Evolutionary conservation across 2,888 invertebrate genomes (phyloP).

Genomic region (Platypus cylindrus): DNA sequence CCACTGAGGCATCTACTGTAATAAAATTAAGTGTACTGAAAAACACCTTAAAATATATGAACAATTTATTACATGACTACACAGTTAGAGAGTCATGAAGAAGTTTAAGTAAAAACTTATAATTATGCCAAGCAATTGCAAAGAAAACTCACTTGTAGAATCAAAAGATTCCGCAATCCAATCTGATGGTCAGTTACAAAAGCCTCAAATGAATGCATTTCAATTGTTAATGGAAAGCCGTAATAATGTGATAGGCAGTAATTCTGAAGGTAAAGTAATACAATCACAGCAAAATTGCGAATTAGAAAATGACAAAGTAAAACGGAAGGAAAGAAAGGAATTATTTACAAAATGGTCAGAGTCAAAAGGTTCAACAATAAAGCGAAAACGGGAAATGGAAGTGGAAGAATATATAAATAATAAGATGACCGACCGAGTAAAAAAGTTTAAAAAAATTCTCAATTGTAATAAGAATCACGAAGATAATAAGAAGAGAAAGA

Average conservation of each 20-base stretch:
- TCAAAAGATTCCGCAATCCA: too few relatives aligned
- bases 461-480: constrained; percentile 3
- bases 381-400: constrained; percentile 43
- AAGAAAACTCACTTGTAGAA: too few relatives aligned
- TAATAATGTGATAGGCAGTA: constrained; percentile 48
- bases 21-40: too few relatives aligned
- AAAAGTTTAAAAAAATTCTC: constrained; percentile 41
- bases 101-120: too few relatives aligned
- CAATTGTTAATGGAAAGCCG: constrained; percentile 54
- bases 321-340: constrained; percentile 36
- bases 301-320: constrained; percentile 16
- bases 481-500: constrained; percentile 10
- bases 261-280: constrained; percentile 45
- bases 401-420: constrained; percentile 44
- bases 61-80: too few relatives aligned
- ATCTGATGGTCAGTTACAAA: neutral
- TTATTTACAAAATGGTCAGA: constrained; percentile 50
- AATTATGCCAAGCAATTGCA: too few relatives aligned
- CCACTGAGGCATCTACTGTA: too few relatives aligned
- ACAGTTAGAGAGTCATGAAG: too few relatives aligned
- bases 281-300: constrained; percentile 17
- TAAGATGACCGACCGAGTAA: constrained; percentile 48
- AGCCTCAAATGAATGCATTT: constrained; percentile 41
- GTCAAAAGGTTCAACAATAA: constrained; percentile 46
- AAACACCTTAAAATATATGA: too few relatives aligned